Evolutionary conservation across 2,888 invertebrate species (phyloP).

Genomic region (Timema podura): DNA sequence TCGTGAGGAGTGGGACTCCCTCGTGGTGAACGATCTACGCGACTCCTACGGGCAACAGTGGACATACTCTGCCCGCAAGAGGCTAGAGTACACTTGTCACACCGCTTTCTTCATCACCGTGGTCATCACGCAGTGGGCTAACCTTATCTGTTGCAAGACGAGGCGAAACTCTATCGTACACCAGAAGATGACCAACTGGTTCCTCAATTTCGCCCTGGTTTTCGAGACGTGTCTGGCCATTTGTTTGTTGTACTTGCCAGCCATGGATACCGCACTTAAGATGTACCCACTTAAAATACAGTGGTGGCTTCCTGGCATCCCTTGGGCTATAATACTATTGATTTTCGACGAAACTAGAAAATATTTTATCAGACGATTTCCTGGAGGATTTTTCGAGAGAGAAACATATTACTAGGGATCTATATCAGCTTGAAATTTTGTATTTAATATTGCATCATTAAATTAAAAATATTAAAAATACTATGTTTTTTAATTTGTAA

Average conservation of each 20-base stretch:
- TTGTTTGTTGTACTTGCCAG: constrained; percentile 6
- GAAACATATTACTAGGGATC: constrained; percentile 30
- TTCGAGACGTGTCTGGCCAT: constrained; percentile 6
- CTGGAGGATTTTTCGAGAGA: constrained; percentile 59
- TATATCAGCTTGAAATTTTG: no score
- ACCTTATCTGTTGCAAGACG: constrained; percentile 70
- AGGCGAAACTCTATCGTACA: constrained; percentile 66
- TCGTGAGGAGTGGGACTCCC: constrained; percentile 66
- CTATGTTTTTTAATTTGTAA: no score
- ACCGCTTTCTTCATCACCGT: constrained; percentile 70
- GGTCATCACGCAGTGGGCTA: constrained; percentile 68
- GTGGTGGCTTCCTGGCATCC: constrained; percentile 73
- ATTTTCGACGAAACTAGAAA: constrained; percentile 70
- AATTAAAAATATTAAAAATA: no score
- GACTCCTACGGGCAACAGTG: constrained; percentile 74
- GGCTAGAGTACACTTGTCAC: constrained; percentile 63
- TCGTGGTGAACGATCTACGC: constrained; percentile 60
- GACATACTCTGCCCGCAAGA: constrained; percentile 55
- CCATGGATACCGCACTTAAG: constrained; percentile 2
- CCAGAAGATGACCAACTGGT: constrained; percentile 49
- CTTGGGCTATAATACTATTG: constrained; percentile 66
- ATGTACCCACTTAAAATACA: constrained; percentile 6
- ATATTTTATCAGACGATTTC: constrained; percentile 60
- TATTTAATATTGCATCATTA: no score
- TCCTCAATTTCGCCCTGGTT: constrained; percentile 10